Base-by-base conservation (phyloP, 2,888 invertebrate species). In the Boloria selene region DNA sequence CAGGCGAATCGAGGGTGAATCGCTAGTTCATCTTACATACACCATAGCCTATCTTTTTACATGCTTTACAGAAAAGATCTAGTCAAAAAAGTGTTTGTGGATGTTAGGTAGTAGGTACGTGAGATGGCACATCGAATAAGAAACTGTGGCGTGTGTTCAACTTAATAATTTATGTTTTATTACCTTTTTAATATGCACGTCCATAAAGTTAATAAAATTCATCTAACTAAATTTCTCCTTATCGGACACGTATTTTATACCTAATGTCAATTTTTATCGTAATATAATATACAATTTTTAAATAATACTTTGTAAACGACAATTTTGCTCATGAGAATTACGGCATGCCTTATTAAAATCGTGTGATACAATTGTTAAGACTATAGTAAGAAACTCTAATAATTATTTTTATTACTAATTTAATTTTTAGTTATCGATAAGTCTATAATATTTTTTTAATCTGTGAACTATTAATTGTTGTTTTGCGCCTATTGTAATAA, bases 231-330 rank as follows among this genome's bases (percentile, higher is more conserved):
- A 56, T 51, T 51, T 61, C 45, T 44, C 50, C 49, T 54, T 62
- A 66, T 69, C 65, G 61, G 52, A 42, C 58, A 66, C 63, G 64
- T 61, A 50, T 51, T n/a, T 44, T 44, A 45, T 45, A 55, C 55
- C 44, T 53, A 54, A 47, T 64, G 54, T 31, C 63, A 62, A 31
- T 17, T 59, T 44, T 60, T 60, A 60, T 55, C 63, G 45, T 47
- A 6, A 31, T 6, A 31, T 5, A 22, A 55, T 18, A n/a, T 45
- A 22, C 22, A 22, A 49, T 47, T 61, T 54, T 31, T 17, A 31
- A 52, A 59, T 5, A 26, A 59, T 64, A 22, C 22, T 2, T 22
- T 22, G 22, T 3, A 22, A 3, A 22, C 18, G 47, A 50, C 42
- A 22, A 50, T 22, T 18, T 55, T 26, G n/a, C 0, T 16, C 5